These are phyloP conservation scores for Pipistrellus kuhlii DNA, from an alignment of 2,797 vertebrate genomes.

Conservation along the genomic window DNA sequence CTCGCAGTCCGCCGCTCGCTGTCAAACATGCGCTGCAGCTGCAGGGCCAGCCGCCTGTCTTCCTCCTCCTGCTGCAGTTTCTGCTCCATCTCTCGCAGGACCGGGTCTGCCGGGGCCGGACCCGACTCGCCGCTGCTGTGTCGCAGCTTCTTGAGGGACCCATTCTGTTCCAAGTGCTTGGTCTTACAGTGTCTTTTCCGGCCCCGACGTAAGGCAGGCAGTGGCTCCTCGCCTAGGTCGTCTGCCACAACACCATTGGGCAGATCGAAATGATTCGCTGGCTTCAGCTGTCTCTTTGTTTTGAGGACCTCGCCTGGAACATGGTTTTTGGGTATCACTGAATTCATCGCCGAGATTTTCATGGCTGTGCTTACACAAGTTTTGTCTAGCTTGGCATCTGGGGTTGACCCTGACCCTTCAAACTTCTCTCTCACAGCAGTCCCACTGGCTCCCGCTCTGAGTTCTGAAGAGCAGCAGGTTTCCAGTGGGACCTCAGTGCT, in stretches of 20 bases:
- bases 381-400: conserved; percentile 75
- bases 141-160: conserved; percentile 88
- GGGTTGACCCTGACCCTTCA: conserved; percentile 68
- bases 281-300: conserved; percentile 87
- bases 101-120: conserved; percentile 58
- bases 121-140: conserved; percentile 75
- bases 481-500: conserved; percentile 50
- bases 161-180: conserved; percentile 92
- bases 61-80: conserved; percentile 91
- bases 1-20: conserved; percentile 89
- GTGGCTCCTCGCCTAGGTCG: conserved; percentile 81
- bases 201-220: conserved; percentile 89
- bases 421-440: conserved; percentile 70
- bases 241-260: conserved; percentile 82
- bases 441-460: background rate
- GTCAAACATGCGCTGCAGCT: conserved; percentile 93
- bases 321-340: conserved; percentile 67
- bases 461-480: background rate
- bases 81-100: conserved; percentile 81
- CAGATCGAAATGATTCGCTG: conserved; percentile 84
- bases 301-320: conserved; percentile 68
- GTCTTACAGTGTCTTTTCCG: conserved; percentile 94
- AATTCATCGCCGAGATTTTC: conserved; percentile 59
- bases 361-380: conserved; percentile 73
- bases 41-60: conserved; percentile 92